Evolutionary conservation across 2,888 invertebrate genomes (phyloP), one percentile per base, ranked within the genome.

Genomic region (Autographa pulchrina): DNA sequence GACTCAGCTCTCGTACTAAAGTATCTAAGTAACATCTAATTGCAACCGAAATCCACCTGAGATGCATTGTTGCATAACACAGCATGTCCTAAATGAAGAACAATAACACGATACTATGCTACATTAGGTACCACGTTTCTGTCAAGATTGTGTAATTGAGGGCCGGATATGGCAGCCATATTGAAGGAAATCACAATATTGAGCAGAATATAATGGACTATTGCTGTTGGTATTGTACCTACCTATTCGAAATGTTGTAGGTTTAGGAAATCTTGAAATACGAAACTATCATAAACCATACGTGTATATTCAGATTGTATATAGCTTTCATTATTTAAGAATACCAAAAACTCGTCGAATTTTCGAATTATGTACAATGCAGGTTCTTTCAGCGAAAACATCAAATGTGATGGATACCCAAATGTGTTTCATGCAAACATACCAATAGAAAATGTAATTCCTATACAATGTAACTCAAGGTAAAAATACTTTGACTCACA

Each of bases 1-100:
- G 73, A 68, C 68, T 59, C 64, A 61, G 65, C 69, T 77, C 73
- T 62, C 54, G 70, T 35, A 35, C 66, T 78, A 71, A 65, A 70
- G 61, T 79, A 65, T 52, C 54, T 65, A 77, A 52, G 72, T 72
- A 68, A 65, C 31, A 35, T 62, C 60, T 67, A 65, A 71, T 62
- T 71, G 62, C 59, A 31, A 68, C 48, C n/a, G 11, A 70, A 68
- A 69, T 71, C 31, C 59, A 75, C 64, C 59, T 64, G 58, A 16
- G 14, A 2, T 56, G 35, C 18, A 18, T 20, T 56, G 56, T 64
- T 54, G 35, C 35, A 64, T 54, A 35, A 64, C 63, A 25, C 16
- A 58, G 16, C 56, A 43, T 43, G 43, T n/a, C 38, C 35, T 41
- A 38, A 25, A 9, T 48, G 35, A 4, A 18, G 5, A 64, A 59